These are phyloP conservation scores for Lates calcarifer DNA, from an alignment of 2,113 vertebrate genomes.

Conservation along the genomic window DNA sequence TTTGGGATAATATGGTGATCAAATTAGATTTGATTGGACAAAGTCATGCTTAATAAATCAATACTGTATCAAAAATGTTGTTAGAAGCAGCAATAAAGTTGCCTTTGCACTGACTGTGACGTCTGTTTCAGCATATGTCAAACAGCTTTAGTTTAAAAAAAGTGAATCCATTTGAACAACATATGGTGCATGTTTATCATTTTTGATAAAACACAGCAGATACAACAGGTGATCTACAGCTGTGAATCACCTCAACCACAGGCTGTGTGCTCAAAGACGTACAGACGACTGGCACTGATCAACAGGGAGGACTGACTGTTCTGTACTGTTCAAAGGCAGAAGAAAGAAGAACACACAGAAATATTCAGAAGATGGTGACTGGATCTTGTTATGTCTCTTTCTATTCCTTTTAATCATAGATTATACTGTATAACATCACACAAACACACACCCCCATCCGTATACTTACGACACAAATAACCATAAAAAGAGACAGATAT, in stretches of 20 bases:
- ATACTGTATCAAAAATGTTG: background rate
- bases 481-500: slow-evolving; percentile 28
- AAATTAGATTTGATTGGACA: no score
- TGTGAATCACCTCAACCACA: slow-evolving; percentile 46
- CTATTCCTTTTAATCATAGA: slow-evolving; percentile 24
- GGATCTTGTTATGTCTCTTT: background rate
- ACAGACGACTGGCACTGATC: background rate
- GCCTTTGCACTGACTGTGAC: background rate
- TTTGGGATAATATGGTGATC: no score
- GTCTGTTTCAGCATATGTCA: background rate
- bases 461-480: slow-evolving; percentile 36
- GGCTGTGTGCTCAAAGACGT: background rate
- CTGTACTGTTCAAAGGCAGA: slow-evolving; percentile 6
- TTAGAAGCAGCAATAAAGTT: background rate
- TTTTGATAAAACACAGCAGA: background rate
- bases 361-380: slow-evolving; percentile 10
- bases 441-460: background rate
- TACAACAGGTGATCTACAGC: slow-evolving; percentile 4
- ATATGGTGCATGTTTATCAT: background rate
- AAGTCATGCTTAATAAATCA: background rate
- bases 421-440: background rate
- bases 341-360: slow-evolving; percentile 8
- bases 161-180: background rate
- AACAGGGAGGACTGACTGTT: slow-evolving; percentile 2
- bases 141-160: background rate